Evolutionary conservation across 2,113 vertebrate genomes (phyloP).

Genomic region (Amphilophus citrinellus): DNA sequence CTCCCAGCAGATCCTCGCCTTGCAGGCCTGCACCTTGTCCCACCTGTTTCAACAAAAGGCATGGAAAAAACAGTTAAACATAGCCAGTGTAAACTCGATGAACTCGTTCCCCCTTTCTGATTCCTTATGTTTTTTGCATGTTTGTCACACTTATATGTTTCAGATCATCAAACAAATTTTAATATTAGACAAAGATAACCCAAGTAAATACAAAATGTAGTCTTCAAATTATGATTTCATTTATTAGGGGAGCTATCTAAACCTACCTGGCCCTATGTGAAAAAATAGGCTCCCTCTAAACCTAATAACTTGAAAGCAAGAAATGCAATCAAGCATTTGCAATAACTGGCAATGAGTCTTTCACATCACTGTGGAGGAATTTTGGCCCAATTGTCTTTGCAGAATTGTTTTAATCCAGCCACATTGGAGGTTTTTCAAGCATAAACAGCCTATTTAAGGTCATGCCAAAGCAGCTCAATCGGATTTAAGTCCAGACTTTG

Average conservation of each 20-base stretch:
- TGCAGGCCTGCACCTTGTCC: constrained; percentile 70
- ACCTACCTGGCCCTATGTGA: too few species aligned
- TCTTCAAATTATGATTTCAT: neutral
- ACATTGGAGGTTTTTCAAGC: too few species aligned
- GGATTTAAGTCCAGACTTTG: too few species aligned
- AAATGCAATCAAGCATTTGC: too few species aligned
- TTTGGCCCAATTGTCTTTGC: too few species aligned
- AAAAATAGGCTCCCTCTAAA: too few species aligned
- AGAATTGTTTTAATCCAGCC: too few species aligned
- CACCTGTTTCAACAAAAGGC: constrained; percentile 73
- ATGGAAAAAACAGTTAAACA: neutral
- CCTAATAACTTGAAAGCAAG: too few species aligned
- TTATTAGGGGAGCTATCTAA: neutral
- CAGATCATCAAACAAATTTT: neutral
- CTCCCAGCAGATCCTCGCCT: constrained; percentile 88
- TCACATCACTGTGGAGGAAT: too few species aligned
- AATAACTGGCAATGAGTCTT: too few species aligned
- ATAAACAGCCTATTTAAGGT: too few species aligned
- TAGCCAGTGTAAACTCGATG: neutral
- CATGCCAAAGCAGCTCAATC: too few species aligned
- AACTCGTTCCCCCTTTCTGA: neutral
- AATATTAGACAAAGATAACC: neutral
- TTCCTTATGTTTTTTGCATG: neutral
- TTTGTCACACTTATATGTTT: constrained; percentile 5
- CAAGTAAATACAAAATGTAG: neutral